Evolutionary conservation across 2,888 invertebrate genomes (phyloP), one percentile per base, ranked within the genome.

Genomic region (Plutella xylostella): DNA sequence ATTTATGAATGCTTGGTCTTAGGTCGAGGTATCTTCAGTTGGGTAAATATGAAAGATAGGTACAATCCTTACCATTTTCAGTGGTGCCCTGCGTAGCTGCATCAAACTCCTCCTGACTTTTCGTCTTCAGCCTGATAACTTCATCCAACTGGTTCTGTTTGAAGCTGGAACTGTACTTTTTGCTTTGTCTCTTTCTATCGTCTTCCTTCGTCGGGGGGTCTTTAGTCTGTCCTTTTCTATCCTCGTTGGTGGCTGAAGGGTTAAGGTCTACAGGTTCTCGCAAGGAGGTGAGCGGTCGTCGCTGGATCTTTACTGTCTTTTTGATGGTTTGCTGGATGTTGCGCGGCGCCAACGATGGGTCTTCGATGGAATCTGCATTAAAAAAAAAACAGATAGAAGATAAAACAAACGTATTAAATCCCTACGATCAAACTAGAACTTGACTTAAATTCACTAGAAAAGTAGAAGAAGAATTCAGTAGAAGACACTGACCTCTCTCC

Each of bases 91-190:
- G 73, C 1, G 73, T 75, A 0, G 61, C 48, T n/a, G 57, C 56
- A 21, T 56, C 60, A 34, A 54, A 51, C 6, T 53, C 57, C 44
- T 67, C 68, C 46, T 62, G 64, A 38, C 56, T 61, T 48, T 57
- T 63, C 3, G 58, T 57, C 47, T 59, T 62, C 33, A 53, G 51
- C 42, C 66, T 74, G 39, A 77, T 51, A n/a, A 69, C 55, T 18
- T 77, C 73, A 28, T 75, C 72, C 5, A 82, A 52, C 51, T 77
- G 74, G 50, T 77, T 80, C 60, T 78, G 77, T 28, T 72, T 79
- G 52, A 80, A 75, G 45, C 66, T 72, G 6, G 78, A 54, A 52
- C 79, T 82, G 63, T 74, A 83, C 54, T 82, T 83, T 62, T 83
- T 83, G 56, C 82, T 80, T 49, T 82, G 80, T 51, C 82, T 65